These are phyloP conservation scores for Leptoclinus maculatus DNA, from an alignment of 2,797 vertebrate species.

Conservation along the genomic window DNA sequence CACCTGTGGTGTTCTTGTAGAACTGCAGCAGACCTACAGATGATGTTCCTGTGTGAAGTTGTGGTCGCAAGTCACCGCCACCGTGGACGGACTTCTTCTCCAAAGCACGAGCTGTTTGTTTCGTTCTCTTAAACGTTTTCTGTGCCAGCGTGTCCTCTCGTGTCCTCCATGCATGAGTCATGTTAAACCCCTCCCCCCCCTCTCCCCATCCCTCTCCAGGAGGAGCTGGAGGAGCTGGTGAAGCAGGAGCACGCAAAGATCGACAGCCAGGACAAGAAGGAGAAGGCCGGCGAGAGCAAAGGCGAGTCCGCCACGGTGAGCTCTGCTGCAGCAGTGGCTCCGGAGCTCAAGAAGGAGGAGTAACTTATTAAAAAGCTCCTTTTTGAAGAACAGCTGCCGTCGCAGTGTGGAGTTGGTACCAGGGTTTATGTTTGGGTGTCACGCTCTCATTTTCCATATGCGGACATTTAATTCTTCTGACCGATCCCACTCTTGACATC, in stretches of 20 bases:
- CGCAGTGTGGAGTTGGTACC: not conserved
- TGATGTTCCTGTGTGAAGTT: constrained; percentile 44
- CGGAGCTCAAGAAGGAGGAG: constrained; percentile 72
- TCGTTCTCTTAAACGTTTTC: not conserved
- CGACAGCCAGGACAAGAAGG: constrained; percentile 76
- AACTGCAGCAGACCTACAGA: not conserved
- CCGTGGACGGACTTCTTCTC: not conserved
- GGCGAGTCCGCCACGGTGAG: constrained; percentile 50
- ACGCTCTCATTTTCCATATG: constrained; percentile 4
- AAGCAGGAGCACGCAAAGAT: constrained; percentile 87
- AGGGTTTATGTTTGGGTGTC: constrained; percentile 22
- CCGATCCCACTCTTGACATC: constrained; percentile 4
- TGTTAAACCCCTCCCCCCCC: not conserved
- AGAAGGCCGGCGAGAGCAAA: constrained; percentile 53
- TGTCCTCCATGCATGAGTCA: not conserved
- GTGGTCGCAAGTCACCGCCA: not conserved
- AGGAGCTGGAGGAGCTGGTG: constrained; percentile 89
- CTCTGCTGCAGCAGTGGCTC: constrained; percentile 48
- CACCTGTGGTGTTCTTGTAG: not conserved
- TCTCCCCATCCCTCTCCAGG: constrained; percentile 71
- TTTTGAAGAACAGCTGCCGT: not conserved
- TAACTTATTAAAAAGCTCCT: constrained; percentile 36
- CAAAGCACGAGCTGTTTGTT: not conserved
- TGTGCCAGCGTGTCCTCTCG: not conserved
- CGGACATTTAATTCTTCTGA: constrained; percentile 13